Evolutionary conservation across 2,888 invertebrate genomes (phyloP), one percentile per base, ranked within the genome.

Genomic region (Mesorhabditis spiculigera): DNA sequence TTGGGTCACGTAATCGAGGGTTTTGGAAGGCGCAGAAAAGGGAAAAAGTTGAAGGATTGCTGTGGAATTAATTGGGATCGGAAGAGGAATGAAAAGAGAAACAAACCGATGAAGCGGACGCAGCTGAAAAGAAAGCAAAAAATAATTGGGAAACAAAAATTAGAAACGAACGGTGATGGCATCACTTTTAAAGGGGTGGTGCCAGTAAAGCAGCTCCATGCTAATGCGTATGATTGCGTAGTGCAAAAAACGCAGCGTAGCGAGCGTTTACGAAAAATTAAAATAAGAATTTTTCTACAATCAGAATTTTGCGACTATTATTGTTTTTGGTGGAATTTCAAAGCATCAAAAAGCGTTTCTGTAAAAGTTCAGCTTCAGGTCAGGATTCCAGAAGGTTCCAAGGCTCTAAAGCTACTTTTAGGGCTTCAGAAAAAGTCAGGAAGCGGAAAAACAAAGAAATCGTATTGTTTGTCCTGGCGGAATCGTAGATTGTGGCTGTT

Each of bases 141-240:
- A 28, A 45, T 10, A 58, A 61, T n/a, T 65, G 69, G 65, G 72
- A 67, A 68, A 67, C 69, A 71, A 72, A 71, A 68, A 68, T 71
- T 66, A 65, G 71, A 67, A 69, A 64, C 66, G 71, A 71, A 71
- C 68, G 64, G 71, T 66, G 71, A 8, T 68, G 72, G 70, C 69
- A 72, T 72, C 70, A 67, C 67, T 72, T 69, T 68, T 68, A 66
- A 10, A 16, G 8, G 28, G 10, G 41, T n/a, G 8, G 28, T 63
- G 8, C n/a, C 64, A 16, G n/a, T 16, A 10, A 16, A 10, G 10
- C n/a, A 28, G 41, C 10, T 63, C 16, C 64, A 63, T 10, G 10
- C 10, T 13, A 13, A 13, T 16, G 10, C 28, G 28, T n/a, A n/a
- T 13, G 8, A 63, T 63, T n/a, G 10, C 13, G 28, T n/a, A 41